Evolutionary conservation across 2,797 vertebrate genomes (phyloP).

Genomic region (Tinamus major): DNA sequence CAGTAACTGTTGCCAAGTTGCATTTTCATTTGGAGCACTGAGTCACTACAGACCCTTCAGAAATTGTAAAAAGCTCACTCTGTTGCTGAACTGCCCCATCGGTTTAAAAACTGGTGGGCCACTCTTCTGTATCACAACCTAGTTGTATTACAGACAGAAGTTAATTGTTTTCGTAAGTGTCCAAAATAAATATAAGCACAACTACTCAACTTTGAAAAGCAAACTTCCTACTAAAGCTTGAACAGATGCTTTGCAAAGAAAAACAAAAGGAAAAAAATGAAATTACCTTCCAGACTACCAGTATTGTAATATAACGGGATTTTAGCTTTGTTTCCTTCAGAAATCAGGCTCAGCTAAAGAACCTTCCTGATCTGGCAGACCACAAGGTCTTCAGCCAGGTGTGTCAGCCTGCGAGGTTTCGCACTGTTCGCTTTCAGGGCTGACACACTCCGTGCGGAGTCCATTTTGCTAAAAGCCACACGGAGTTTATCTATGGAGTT

Average conservation of each 20-base stretch:
- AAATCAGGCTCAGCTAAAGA: background rate
- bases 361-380: background rate
- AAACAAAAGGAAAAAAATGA: background rate
- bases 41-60: background rate
- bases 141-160: background rate
- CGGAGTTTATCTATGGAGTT: slow-evolving; percentile 34
- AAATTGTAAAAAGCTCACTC: slow-evolving; percentile 7
- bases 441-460: slow-evolving; percentile 28
- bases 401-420: background rate
- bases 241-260: background rate
- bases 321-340: background rate
- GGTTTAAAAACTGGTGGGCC: background rate
- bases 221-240: background rate
- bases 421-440: background rate
- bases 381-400: background rate
- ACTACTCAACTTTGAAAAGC: background rate
- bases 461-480: slow-evolving; percentile 34
- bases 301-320: background rate
- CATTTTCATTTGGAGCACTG: background rate
- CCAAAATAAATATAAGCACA: background rate
- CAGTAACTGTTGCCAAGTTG: background rate
- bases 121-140: background rate
- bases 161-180: background rate
- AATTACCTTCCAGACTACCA: background rate
- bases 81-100: background rate